Percentiles rank a stretch among this genome's conserved stretches.
These are phyloP conservation scores for Rhodinocichla rosea DNA, from an alignment of 2,113 vertebrate genomes.

Conservation along the genomic window DNA sequence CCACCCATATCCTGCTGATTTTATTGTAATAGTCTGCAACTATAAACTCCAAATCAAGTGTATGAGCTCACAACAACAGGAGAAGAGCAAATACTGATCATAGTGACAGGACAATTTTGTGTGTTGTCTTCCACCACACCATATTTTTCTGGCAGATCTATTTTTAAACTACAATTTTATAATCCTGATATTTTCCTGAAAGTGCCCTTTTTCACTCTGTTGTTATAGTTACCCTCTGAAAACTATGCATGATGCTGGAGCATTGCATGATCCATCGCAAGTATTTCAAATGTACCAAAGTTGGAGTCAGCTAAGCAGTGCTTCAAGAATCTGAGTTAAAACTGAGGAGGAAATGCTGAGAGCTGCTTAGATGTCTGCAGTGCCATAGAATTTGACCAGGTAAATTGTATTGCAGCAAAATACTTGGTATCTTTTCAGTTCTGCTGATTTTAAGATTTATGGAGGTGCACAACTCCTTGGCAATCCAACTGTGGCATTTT, in stretches of 20 bases:
- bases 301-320: background rate
- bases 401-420: background rate
- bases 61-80: background rate
- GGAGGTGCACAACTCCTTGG: background rate
- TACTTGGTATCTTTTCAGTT: background rate
- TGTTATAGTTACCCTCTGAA: background rate
- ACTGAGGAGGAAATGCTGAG: background rate
- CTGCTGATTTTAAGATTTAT: conserved; percentile 26
- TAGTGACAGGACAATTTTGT: background rate
- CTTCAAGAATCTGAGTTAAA: background rate
- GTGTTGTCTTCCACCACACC: background rate
- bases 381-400: background rate
- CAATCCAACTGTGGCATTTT: background rate
- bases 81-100: background rate
- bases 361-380: background rate
- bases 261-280: background rate
- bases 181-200: background rate
- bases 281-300: background rate
- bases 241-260: background rate
- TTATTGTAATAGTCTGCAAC: background rate
- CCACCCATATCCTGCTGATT: background rate
- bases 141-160: background rate
- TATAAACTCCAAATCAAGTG: background rate
- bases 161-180: background rate
- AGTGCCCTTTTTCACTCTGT: background rate